phyloP scores from a whole-genome alignment of 2,888 invertebrate species.

The Villa cingulata region DNA sequence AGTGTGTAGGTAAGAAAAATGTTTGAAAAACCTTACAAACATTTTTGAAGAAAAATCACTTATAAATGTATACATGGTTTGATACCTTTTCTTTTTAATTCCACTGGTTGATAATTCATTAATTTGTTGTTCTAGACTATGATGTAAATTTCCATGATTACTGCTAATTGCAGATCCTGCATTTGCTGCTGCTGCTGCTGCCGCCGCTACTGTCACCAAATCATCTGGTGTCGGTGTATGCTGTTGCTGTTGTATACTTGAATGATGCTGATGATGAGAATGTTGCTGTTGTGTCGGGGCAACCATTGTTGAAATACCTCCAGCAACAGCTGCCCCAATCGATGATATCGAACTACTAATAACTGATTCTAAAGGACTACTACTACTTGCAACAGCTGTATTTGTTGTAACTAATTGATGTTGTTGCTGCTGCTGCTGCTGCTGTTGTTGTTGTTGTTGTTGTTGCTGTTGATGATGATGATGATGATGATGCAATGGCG shows the following conservation, averaged over 20 bases:
- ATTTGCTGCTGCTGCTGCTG: too few relatives aligned
- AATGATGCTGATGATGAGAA: slow-evolving; percentile 10
- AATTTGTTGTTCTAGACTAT: slow-evolving; percentile 15
- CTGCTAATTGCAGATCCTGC: too few relatives aligned
- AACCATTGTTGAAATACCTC: slow-evolving; percentile 16
- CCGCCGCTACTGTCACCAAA: slow-evolving; percentile 8
- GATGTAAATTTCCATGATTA: slow-evolving; percentile 13
- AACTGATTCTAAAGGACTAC: slow-evolving; percentile 13
- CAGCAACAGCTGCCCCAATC: slow-evolving; percentile 17
- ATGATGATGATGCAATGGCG: slow-evolving; percentile 10
- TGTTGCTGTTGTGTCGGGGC: slow-evolving; percentile 15
- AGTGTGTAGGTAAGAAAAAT: too few relatives aligned
- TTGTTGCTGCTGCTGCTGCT: slow-evolving; percentile 12
- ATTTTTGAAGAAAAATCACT: too few relatives aligned
- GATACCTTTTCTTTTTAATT: too few relatives aligned
- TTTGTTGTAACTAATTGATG: background rate
- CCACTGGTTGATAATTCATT: slow-evolving; percentile 16
- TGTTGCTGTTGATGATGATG: too few relatives aligned
- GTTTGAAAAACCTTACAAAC: too few relatives aligned
- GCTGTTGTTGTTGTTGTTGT: slow-evolving; percentile 12
- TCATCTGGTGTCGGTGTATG: slow-evolving; percentile 11
- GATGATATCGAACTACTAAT: slow-evolving; percentile 15
- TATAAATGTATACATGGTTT: too few relatives aligned
- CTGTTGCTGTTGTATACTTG: too few relatives aligned
- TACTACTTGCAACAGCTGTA: too few relatives aligned